Base-by-base conservation (phyloP, 92 coral and sea anemone species). In the Epizoanthus illoricatus region DNA sequence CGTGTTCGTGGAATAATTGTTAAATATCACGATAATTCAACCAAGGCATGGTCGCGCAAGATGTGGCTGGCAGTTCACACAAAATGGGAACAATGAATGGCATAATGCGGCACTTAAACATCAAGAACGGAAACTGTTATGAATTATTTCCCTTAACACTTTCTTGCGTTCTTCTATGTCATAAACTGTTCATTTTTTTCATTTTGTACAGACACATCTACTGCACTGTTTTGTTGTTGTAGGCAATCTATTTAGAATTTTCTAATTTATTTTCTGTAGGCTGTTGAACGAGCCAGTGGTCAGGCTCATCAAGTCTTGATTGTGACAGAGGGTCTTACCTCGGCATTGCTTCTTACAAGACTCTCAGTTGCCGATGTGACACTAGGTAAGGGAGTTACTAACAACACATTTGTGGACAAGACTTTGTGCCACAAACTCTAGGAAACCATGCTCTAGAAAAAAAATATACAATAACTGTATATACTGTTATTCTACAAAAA, bases 251-350 rank as follows among this genome's bases (percentile, higher is more conserved):
- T 23, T n/a, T 40, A 33, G 56, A 12, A 13, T 60, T 21, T 11
- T 13, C 24, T 33, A 5, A 7, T 59, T 19, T 62, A 7, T 39
- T 6, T 69, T 85, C 68, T 36, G 71, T 81, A 93, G 99, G 85
- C 97, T 20, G 88, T 96, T 41, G 98, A 96, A 60, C 91, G 92
- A 81, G 99, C 94, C 54, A 85, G 85, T 52, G 80, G 82, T 68
- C 99, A 96, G 69, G 86, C 94, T n/a, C 94, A 93, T 71, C 99
- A 96, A 83, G 78, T 88, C 3, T 78, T 85, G 17, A 81, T 93
- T 69, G 93, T 96, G 7, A 88, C 85, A 2, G 99, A 94, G 60
- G 99, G 94, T 24, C 80, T 96, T 2, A 79, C 91, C 18, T 96
- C 99, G 11, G 83, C 94, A 4, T 90, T 91, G 7, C 74, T 96